Evolutionary conservation across 1,140 invertebrate species (phyloP), one percentile per base, ranked within the genome.

Genomic region (Zaprionus ghesquierei): DNA sequence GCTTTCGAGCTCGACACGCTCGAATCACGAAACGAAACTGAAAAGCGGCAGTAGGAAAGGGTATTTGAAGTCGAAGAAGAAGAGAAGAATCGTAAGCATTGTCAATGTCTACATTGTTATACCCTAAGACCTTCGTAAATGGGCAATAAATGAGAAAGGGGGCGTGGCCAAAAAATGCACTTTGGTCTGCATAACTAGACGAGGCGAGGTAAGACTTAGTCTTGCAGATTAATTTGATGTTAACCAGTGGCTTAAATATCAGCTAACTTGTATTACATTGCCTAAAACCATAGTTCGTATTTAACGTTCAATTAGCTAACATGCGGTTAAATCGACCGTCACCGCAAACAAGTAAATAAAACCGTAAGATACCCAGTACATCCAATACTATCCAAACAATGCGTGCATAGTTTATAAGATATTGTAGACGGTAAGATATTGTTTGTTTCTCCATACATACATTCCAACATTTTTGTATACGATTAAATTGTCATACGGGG

Each of bases 21-120:
- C 60, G 56, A 66, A 63, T 49, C 76, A 68, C 77, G 55, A 70
- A 73, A 64, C 29, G 56, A 63, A 54, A 86, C 82, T 86, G 72
- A 75, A 31, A 51, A 38, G 31, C 35, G 23, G 20, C 6, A 13
- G 77, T 51, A 33, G 27, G n/a, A 53, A 50, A 68, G 55, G 22
- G 23, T 38, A 1, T n/a, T 59, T 29, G n/a, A n/a, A n/a, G 53
- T 31, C 38, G 54, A n/a, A n/a, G n/a, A n/a, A n/a, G n/a, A n/a
- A n/a, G n/a, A n/a, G n/a, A n/a, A n/a, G n/a, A 41, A 15, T 9
- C n/a, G 35, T 13, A 3, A 49, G 25, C 8, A 55, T 33, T 38
- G 50, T 41, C 31, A 71, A 55, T 54, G 60, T 59, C 65, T 78
- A 69, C 65, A 69, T 69, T 61, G 60, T 41, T 58, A 77, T 69